Base-by-base conservation (phyloP, 2,888 invertebrate species). In the Digitonthophagus gazella region DNA sequence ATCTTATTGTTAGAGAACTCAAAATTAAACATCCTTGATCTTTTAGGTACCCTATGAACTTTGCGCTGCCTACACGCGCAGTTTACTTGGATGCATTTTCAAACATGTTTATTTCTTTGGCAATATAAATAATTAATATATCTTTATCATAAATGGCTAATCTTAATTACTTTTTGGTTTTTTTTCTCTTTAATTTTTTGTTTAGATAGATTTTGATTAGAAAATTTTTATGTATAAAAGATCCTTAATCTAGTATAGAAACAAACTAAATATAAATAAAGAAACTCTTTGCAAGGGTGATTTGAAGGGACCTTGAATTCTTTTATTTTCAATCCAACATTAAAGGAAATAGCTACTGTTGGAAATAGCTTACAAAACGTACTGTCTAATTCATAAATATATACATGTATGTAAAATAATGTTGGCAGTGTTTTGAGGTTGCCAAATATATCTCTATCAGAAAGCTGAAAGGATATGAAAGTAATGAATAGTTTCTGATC, bases 391-490 rank as follows among this genome's bases (percentile, higher is more conserved):
- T 19, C 18, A 64, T 18, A 28, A 64, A 19, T 44, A 64, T 55
- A n/a, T n/a, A n/a, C n/a, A n/a, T n/a, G 55, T n/a, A n/a, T 18
- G 54, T 28, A 58, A 67, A 64, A 18, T 44, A n/a, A 44, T 19
- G 16, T 11, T 65, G 65, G 19, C 6, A 67, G 67, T 28, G 61
- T 69, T 18, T 18, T 15, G 22, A 69, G 58, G 67, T 71, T 71
- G 28, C 71, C 69, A 71, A 65, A 71, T 22, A 61, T 54, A n/a
- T 58, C 58, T 61, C 67, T 66, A n/a, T n/a, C n/a, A n/a, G n/a
- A n/a, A 5, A 61, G 55, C 64, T 65, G n/a, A 64, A 67, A 69
- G 15, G 67, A 67, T 69, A 64, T 71, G 18, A 67, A 71, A 67
- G 57, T 15, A 11, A 58, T 67, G 11, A 67, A 56, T 20, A 69